phyloP scores from a whole-genome alignment of 92 coral and sea anemone genomes.

The Porites lobata region DNA sequence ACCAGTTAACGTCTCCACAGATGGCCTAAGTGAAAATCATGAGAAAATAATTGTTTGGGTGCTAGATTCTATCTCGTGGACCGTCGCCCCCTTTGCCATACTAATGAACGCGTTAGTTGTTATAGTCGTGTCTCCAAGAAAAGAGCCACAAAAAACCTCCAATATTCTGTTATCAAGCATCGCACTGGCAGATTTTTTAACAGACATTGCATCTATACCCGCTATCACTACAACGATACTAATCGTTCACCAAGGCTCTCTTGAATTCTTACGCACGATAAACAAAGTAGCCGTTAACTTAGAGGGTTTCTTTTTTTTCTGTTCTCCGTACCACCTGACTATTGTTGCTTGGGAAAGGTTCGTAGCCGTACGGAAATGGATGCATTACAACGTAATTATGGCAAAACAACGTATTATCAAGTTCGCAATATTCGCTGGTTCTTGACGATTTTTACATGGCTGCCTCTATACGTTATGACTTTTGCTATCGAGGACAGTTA shows the following conservation, averaged over 20 bases:
- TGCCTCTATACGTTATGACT: not conserved
- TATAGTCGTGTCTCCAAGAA: not conserved
- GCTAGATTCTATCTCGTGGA: too few species aligned
- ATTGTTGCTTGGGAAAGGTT: slow-evolving; percentile 1
- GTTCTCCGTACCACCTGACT: not conserved
- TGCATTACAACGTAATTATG: not conserved
- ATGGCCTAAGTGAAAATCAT: too few species aligned
- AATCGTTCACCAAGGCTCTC: not conserved
- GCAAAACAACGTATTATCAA: not conserved
- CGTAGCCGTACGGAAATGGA: slow-evolving; percentile 4
- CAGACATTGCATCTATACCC: not conserved
- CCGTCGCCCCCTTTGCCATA: too few species aligned
- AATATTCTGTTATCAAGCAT: slow-evolving; percentile 7
- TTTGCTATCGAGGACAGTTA: not conserved
- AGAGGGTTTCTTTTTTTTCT: not conserved
- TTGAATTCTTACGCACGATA: not conserved
- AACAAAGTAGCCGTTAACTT: not conserved
- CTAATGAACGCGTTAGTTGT: too few species aligned
- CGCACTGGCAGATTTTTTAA: not conserved
- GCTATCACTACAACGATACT: not conserved
- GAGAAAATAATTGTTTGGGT: too few species aligned
- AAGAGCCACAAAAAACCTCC: not conserved
- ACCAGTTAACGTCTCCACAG: too few species aligned
- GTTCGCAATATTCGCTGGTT: not conserved
- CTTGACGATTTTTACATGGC: not conserved